Conservation (phyloP, 2,888 invertebrate genomes). For the Metellina segmentata region DNA sequence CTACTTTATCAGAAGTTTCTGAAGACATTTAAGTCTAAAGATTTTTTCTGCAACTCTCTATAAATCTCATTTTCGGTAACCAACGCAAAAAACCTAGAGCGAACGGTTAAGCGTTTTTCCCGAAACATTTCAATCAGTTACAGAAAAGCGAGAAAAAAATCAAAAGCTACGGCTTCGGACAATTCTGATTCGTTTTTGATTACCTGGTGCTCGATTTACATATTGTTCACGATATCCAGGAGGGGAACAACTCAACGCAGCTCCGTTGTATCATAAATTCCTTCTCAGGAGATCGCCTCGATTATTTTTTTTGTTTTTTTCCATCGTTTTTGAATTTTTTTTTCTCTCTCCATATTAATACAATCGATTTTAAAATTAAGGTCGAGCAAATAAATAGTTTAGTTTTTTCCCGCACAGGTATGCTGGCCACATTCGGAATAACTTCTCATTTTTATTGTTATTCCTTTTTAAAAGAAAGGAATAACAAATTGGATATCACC, state of each 20-base stretch:
- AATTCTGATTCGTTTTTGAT: constrained; percentile 69
- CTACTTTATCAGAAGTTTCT: neutral
- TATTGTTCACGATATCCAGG: constrained; percentile 41
- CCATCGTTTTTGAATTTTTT: neutral
- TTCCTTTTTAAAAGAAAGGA: neutral
- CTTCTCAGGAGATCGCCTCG: constrained; percentile 6
- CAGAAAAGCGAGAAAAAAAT: constrained; percentile 27
- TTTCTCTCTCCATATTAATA: constrained; percentile 50
- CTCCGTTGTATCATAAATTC: constrained; percentile 41
- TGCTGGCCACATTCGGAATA: constrained; percentile 9
- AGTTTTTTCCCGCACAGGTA: constrained; percentile 15
- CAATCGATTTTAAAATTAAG: constrained; percentile 72
- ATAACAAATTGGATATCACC: neutral
- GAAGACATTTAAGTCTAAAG: neutral
- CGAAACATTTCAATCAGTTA: constrained; percentile 46
- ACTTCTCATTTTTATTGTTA: neutral
- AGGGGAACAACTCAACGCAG: constrained; percentile 36
- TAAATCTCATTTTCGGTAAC: constrained; percentile 17
- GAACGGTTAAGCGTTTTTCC: constrained; percentile 19
- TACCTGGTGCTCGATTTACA: constrained; percentile 65
- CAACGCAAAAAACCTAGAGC: neutral
- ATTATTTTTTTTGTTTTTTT: constrained; percentile 38
- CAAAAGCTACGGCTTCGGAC: constrained; percentile 22
- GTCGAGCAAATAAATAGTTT: constrained; percentile 58
- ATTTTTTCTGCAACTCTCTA: neutral